Evolutionary conservation across 2,888 invertebrate genomes (phyloP).

Genomic region (Pomacea canaliculata): DNA sequence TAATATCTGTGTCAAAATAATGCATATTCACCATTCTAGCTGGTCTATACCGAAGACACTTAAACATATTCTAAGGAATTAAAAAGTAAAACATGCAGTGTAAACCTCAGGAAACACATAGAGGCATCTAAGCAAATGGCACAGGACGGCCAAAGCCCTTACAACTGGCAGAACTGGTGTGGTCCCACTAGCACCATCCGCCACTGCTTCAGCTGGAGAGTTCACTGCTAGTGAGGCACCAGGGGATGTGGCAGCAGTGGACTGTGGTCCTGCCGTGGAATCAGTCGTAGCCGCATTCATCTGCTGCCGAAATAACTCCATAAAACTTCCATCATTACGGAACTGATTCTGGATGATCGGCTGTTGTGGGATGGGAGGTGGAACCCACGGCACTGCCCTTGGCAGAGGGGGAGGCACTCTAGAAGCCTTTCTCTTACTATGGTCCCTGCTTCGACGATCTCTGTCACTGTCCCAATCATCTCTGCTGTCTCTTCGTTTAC

Average conservation of each 20-base stretch:
- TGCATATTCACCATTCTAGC: too few relatives aligned
- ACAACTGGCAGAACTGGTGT: constrained; percentile 1
- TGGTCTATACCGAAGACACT: too few relatives aligned
- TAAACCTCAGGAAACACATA: too few relatives aligned
- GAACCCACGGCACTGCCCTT: background rate
- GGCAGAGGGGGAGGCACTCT: constrained; percentile 23
- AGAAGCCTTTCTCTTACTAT: background rate
- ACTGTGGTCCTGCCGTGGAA: background rate
- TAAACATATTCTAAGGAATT: too few relatives aligned
- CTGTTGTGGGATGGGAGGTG: constrained; percentile 7
- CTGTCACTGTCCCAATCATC: constrained; percentile 10
- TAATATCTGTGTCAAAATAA: too few relatives aligned
- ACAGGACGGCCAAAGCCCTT: constrained; percentile 2
- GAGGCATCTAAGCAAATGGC: background rate
- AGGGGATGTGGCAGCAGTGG: background rate
- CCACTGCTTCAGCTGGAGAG: background rate
- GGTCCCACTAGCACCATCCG: constrained; percentile 2
- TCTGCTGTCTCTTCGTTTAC: constrained; percentile 2
- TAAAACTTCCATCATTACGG: constrained; percentile 90
- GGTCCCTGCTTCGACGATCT: background rate
- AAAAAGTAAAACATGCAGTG: too few relatives aligned
- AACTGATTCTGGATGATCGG: constrained; percentile 70
- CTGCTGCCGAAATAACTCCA: constrained; percentile 88
- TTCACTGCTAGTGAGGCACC: background rate
- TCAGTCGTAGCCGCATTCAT: constrained; percentile 74